Evolutionary conservation across 2,888 invertebrate species (phyloP), one percentile per base, ranked within the genome.

Genomic region (Drosophila fungiperda): DNA sequence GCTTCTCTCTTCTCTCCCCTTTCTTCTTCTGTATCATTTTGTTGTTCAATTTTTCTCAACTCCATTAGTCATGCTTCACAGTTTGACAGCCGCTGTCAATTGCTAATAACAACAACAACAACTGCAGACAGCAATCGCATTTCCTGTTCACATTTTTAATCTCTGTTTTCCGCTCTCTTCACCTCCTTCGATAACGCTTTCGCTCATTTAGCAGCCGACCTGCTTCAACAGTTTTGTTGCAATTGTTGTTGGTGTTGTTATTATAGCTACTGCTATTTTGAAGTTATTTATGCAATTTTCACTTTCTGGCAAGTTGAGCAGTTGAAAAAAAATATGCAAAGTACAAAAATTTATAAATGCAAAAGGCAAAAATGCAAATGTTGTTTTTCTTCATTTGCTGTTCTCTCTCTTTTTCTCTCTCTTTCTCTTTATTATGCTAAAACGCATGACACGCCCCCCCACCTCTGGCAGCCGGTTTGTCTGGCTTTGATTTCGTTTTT

Each of bases 271-370:
- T 54, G 58, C 59, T 64, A 32, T 58, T 58, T 73, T 70, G 66
- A 60, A 45, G 57, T 85, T 75, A 79, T 81, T 88, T 89, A 86
- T 88, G 88, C 90, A 88, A 90, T 88, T 88, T 90, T 90, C 90
- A 90, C 90, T 88, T 87, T 90, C 83, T 71, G 72, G 68, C 74
- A 73, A 45, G 54, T 68, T 68, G 68, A 65, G 55, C 54, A 49
- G 50, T n/a, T n/a, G 38, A 33, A 50, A 63, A 74, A 55, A 68
- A 12, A 7, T 20, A 50, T 67, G 71, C 72, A 54, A 54, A 55
- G 38, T 55, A 29, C 38, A 23, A 45, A 45, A 45, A 23, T 45
- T 23, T 45, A 12, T n/a, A 36, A 20, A 54, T 38, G 38, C 38
- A 54, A 54, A 45, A 45, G 20, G 23, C 45, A 45, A 23, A 23